Evolutionary conservation across 2,113 vertebrate genomes (phyloP).

Genomic region (Polyodon spathula): DNA sequence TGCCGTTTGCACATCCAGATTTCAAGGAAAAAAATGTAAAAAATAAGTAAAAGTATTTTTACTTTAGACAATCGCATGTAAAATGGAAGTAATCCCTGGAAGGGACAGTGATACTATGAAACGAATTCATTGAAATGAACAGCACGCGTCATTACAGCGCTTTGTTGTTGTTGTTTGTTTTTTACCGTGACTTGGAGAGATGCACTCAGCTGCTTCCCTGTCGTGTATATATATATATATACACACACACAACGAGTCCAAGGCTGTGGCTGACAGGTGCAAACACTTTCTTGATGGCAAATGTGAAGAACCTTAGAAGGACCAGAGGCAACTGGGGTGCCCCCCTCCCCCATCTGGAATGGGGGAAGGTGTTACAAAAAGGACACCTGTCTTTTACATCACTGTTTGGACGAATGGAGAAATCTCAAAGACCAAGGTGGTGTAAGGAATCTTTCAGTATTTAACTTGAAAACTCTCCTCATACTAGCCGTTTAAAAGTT

Average conservation of each 20-base stretch:
- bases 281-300: conserved; percentile 54
- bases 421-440: conserved; percentile 32
- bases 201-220: no score
- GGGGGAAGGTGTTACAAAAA: conserved; percentile 24
- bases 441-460: conserved; percentile 48
- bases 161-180: no score
- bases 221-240: no score
- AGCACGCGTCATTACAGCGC: no score
- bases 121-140: no score
- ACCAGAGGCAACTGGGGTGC: conserved; percentile 28
- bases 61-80: no score
- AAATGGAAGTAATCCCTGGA: no score
- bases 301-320: conserved; percentile 47
- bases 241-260: conserved; percentile 29
- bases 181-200: no score
- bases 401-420: conserved; percentile 43
- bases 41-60: no score
- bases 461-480: conserved; percentile 47
- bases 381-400: conserved; percentile 21
- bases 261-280: conserved; percentile 24
- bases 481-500: conserved; percentile 35
- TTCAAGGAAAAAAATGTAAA: no score
- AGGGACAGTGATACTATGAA: no score
- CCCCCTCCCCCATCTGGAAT: conserved; percentile 58
- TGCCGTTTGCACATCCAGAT: no score